phyloP scores from a whole-genome alignment of 64 coral and sea anemone genomes.

The Acropora yongei region DNA sequence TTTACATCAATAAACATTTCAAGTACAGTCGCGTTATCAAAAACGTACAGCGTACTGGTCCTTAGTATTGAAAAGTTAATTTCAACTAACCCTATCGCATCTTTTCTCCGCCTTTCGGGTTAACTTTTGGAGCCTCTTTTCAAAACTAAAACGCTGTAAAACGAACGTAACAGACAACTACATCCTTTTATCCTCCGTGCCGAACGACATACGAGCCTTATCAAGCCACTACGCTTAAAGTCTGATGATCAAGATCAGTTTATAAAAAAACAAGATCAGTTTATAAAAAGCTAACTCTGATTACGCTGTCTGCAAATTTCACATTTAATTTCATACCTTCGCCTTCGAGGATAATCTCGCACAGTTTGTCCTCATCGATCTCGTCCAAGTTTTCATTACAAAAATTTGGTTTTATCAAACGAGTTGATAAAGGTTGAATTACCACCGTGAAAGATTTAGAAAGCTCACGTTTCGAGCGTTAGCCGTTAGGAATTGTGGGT shows the following conservation, averaged over 20 bases:
- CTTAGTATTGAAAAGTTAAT: not conserved
- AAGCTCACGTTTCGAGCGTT: too few species aligned
- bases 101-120: too few species aligned
- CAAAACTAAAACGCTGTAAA: too few species aligned
- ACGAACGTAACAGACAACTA: too few species aligned
- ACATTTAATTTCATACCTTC: slow-evolving; percentile 43
- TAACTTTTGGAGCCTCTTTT: too few species aligned
- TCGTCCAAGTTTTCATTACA: slow-evolving; percentile 9
- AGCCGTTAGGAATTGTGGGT: too few species aligned
- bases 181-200: not conserved
- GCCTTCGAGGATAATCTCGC: slow-evolving; percentile 39
- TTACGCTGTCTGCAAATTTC: not conserved
- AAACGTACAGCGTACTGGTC: not conserved
- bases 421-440: too few species aligned
- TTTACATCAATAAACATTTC: not conserved
- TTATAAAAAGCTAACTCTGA: not conserved
- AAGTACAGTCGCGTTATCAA: not conserved
- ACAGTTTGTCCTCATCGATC: slow-evolving; percentile 53
- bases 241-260: not conserved
- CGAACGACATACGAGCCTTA: not conserved
- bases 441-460: too few species aligned
- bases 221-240: not conserved
- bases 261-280: too few species aligned
- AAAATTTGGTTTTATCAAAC: too few species aligned
- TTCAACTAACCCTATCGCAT: too few species aligned